Evolutionary conservation across 92 coral and sea anemone genomes (phyloP), one percentile per base, ranked within the genome.

Genomic region (Porites divaricata): DNA sequence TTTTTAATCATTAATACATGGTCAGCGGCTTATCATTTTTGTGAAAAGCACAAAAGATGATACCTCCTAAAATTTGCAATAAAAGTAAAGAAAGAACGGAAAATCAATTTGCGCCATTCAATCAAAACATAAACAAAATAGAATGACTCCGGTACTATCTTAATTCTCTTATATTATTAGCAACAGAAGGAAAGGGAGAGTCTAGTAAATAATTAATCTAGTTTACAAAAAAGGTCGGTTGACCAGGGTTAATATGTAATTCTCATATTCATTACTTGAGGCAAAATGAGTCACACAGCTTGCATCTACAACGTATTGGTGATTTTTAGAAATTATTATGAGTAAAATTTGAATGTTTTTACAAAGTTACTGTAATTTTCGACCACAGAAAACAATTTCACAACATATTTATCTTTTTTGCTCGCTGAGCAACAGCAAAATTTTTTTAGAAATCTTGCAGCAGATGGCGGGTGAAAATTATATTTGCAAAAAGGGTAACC

Each of bases 1-100:
- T 70, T 69, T 15, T 80, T 23, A 68, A 80, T 68, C 69, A 80
- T 80, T 80, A n/a, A 56, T 22, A 53, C 45, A 28, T 22, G 19
- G 59, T n/a, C 53, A 26, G 73, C 63, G 58, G 62, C 14, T 64
- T 49, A 49, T 49, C 57, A 19, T 17, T 8, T 12, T 21, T 50
- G 49, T 19, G 49, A 17, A 13, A 24, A 16, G 22, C 21, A 6
- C 25, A 15, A 6, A 16, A 79, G 52, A 67, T 51, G 10, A 19
- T 24, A 14, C 10, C 52, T 4, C 13, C 16, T 15, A 79, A 50
- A 50, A 25, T 51, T 23, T 22, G 1, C 72, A 67, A 51, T 19
- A 15, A 17, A 22, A 12, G n/a, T 35, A 53, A 15, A 11, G 50
- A 48, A 8, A 14, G n/a, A 12, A 25, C 19, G 9, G 15, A 9